Evolutionary conservation across 2,113 vertebrate genomes (phyloP).

Genomic region (Eptatretus burgeri): DNA sequence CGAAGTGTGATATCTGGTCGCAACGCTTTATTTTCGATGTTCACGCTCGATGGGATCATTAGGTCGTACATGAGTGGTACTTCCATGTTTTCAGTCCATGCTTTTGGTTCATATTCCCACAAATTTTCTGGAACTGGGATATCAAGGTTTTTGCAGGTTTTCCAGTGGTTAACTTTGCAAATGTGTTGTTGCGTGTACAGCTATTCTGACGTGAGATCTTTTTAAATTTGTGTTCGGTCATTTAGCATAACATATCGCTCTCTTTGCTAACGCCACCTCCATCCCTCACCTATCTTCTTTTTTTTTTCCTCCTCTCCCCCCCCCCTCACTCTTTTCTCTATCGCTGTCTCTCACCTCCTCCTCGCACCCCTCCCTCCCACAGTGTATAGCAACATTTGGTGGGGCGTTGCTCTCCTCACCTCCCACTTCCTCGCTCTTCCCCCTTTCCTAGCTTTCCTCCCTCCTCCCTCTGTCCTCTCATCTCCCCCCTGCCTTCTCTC

Average conservation of each 20-base stretch:
- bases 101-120: no score
- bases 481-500: not conserved
- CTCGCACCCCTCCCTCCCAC: not conserved
- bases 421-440: not conserved
- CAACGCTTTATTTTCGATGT: no score
- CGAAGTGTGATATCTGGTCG: no score
- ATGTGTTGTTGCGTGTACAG: no score
- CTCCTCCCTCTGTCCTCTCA: not conserved
- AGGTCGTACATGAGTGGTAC: no score
- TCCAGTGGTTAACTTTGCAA: no score
- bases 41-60: no score
- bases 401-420: not conserved
- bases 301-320: not conserved
- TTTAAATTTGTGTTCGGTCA: no score
- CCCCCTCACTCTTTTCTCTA: not conserved
- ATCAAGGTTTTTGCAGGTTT: no score
- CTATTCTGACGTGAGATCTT: no score
- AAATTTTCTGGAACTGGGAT: no score
- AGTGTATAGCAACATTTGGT: not conserved
- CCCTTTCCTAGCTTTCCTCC: not conserved
- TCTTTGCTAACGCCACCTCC: not conserved
- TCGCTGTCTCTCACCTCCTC: not conserved
- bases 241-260: not conserved
- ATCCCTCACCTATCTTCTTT: not conserved
- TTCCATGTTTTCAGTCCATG: no score